Evolutionary conservation across 1,140 invertebrate species (phyloP), one percentile per base, ranked within the genome.

Genomic region (Glossosoma conforme): DNA sequence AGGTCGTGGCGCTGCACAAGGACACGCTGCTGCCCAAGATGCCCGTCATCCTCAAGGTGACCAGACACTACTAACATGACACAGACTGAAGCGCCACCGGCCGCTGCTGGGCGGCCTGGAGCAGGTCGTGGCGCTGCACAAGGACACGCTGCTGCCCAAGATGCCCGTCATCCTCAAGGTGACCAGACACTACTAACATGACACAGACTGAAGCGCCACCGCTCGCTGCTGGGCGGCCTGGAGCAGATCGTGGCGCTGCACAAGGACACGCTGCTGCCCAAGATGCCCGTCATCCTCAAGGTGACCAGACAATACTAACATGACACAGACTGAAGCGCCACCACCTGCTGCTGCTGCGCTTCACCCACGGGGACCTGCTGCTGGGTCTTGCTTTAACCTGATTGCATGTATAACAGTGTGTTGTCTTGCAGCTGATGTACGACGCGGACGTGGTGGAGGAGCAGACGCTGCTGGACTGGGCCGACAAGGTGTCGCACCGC

Each of bases 21-120:
- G 82, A 86, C 35, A 65, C 72, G 10, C 79, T 99, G 32, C 78
- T 98, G 74, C 76, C 84, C 2, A 95, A 94, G 69, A 89, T 94
- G 54, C 82, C 94, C 47, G 86, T 85, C 61, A 88, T 98, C 58
- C 80, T 98, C 43, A 96, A 96, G 77, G 83, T 83, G 60, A 8
- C 21, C n/a, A n/a, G n/a, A n/a, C n/a, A n/a, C n/a, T n/a, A 10
- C 6, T 28, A n/a, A 6, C 24, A n/a, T n/a, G n/a, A n/a, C n/a
- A n/a, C n/a, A n/a, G n/a, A n/a, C 74, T 81, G 13, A 93, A 92
- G 66, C 93, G 93, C 2, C 96, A 98, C 67, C 92, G 93, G 57
- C 94, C 96, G 74, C 77, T 98, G 48, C 80, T 99, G 54, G 89
- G 94, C 57, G 97, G 93, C 38, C 83, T 98, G 61, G 97, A 99